Percentiles rank a stretch among this genome's conserved stretches.
These are phyloP conservation scores for Chymomyza caudatula DNA, from an alignment of 2,888 invertebrate genomes.

Conservation along the genomic window DNA sequence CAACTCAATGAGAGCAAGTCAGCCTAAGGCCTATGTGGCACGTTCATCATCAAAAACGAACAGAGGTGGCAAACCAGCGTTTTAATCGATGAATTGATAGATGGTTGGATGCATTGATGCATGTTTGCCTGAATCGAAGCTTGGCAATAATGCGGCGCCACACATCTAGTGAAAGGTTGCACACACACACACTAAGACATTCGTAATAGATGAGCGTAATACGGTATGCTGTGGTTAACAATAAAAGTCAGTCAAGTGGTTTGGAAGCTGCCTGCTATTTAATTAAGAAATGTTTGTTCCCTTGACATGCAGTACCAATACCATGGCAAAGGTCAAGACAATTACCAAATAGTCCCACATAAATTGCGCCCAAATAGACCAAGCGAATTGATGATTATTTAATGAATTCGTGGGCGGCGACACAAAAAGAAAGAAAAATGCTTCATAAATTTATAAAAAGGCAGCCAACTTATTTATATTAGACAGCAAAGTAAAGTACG, in stretches of 20 bases:
- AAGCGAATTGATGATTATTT: slow-evolving; percentile 9
- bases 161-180: slow-evolving; percentile 35
- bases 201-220: not conserved
- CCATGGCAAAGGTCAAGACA: not conserved
- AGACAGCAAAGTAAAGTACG: not conserved
- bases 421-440: not conserved
- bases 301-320: not conserved
- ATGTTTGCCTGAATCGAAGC: not conserved
- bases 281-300: slow-evolving; percentile 48
- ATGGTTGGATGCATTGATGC: not conserved
- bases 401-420: slow-evolving; percentile 5
- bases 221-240: not conserved
- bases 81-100: not conserved
- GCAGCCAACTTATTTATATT: not conserved
- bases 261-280: slow-evolving; percentile 26
- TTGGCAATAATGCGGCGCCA: not conserved
- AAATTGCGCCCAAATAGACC: not conserved
- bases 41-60: not conserved
- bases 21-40: slow-evolving; percentile 10
- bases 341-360: not conserved
- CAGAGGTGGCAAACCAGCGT: slow-evolving; percentile 7
- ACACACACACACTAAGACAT: slow-evolving; percentile 17
- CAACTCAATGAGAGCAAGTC: slow-evolving; percentile 13
- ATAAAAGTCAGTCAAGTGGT: not conserved
- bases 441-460: slow-evolving; percentile 7